These are phyloP conservation scores for Dendrocopos noguchii DNA, from an alignment of 2,113 vertebrate genomes.

Conservation along the genomic window DNA sequence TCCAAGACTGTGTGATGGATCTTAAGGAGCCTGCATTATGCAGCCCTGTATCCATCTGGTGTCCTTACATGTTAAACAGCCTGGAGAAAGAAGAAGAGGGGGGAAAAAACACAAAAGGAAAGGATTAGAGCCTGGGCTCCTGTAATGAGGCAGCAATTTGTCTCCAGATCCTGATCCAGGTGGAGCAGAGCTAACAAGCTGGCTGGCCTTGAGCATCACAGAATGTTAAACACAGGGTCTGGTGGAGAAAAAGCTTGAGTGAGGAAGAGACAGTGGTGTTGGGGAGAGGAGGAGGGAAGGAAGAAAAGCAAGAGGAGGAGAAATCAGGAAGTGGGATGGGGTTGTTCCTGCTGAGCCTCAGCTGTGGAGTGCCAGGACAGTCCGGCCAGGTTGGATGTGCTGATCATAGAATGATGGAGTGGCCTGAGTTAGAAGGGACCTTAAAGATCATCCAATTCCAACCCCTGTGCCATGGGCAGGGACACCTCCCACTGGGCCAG, in stretches of 20 bases:
- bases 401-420: too few species aligned
- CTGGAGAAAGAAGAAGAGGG: slow-evolving; percentile 35
- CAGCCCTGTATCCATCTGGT: slow-evolving; percentile 66
- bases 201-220: slow-evolving; percentile 58
- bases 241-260: background rate
- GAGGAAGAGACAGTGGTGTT: background rate
- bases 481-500: too few species aligned
- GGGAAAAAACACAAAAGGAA: background rate
- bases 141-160: slow-evolving; percentile 77
- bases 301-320: background rate
- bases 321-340: background rate
- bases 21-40: slow-evolving; percentile 56
- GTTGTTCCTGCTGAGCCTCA: background rate
- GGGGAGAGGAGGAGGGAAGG: background rate
- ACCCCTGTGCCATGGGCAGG: too few species aligned
- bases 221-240: slow-evolving; percentile 47
- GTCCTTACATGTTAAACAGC: slow-evolving; percentile 73
- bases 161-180: slow-evolving; percentile 68
- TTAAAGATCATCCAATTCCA: too few species aligned
- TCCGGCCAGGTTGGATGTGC: rapidly evolving
- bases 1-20: slow-evolving; percentile 42
- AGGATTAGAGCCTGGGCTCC: slow-evolving; percentile 69
- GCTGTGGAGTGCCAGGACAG: background rate
- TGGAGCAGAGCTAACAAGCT: slow-evolving; percentile 63
- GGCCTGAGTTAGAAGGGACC: too few species aligned